Percentiles rank a stretch among this genome's conserved stretches.
These are phyloP conservation scores for Agrochola macilenta DNA, from an alignment of 2,888 invertebrate genomes.

Conservation along the genomic window DNA sequence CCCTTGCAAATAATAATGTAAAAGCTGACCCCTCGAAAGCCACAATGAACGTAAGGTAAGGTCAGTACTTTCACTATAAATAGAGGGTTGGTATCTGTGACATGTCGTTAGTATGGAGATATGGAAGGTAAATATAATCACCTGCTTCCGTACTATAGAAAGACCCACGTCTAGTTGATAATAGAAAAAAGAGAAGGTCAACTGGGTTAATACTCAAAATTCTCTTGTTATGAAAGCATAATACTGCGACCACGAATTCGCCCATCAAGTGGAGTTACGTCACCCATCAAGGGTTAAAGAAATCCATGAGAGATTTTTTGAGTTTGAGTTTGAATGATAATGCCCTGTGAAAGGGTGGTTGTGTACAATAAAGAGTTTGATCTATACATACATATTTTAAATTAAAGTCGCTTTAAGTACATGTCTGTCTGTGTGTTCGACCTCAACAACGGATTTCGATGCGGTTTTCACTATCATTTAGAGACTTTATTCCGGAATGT, in stretches of 20 bases:
- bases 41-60: slow-evolving; percentile 52
- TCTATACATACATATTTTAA: too few species aligned
- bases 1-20: slow-evolving; percentile 34
- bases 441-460: too few species aligned
- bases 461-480: too few species aligned
- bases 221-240: slow-evolving; percentile 20
- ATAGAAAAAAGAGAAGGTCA: slow-evolving; percentile 5
- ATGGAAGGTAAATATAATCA: slow-evolving; percentile 20
- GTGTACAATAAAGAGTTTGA: too few species aligned
- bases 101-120: slow-evolving; percentile 1
- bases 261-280: background rate
- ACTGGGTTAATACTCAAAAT: slow-evolving; percentile 2
- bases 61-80: slow-evolving; percentile 41
- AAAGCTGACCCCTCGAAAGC: slow-evolving; percentile 32
- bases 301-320: too few species aligned
- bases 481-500: too few species aligned
- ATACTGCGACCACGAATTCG: background rate
- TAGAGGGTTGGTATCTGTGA: slow-evolving; percentile 20
- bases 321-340: too few species aligned
- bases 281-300: too few species aligned
- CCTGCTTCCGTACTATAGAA: slow-evolving; percentile 34
- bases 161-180: slow-evolving; percentile 18
- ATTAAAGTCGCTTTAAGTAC: too few species aligned
- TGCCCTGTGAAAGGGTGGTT: too few species aligned
- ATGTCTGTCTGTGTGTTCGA: too few species aligned